phyloP scores from a whole-genome alignment of 2,113 vertebrate genomes.

The Calypte anna region DNA sequence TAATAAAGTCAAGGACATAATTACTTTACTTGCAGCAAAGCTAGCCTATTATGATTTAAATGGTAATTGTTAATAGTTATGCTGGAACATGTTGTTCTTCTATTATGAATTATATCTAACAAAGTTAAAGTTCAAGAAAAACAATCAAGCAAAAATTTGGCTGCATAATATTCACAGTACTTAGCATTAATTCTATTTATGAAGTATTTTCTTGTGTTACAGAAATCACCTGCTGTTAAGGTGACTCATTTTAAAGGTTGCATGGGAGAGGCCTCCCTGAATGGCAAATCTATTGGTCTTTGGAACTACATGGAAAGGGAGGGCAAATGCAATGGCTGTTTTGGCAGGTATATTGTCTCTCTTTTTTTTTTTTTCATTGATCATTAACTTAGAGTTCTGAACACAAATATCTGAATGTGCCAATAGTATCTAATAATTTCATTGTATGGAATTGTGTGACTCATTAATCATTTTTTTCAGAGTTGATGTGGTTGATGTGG shows the following conservation, averaged over 20 bases:
- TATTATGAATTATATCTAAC: neutral
- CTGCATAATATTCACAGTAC: neutral
- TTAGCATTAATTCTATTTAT: neutral
- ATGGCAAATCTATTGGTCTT: slow-evolving; percentile 88
- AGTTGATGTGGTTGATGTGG: neutral
- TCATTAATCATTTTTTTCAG: neutral
- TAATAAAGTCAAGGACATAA: neutral
- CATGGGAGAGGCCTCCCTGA: slow-evolving; percentile 86
- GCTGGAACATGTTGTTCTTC: neutral
- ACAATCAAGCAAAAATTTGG: neutral
- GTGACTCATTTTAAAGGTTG: slow-evolving; percentile 89
- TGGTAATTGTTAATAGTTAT: neutral
- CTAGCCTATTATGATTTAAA: neutral
- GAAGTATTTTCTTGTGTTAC: neutral
- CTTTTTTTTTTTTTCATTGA: neutral
- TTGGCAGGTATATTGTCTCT: slow-evolving; percentile 82
- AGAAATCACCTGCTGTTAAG: slow-evolving; percentile 84
- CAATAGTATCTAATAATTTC: neutral
- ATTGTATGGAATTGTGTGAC: neutral
- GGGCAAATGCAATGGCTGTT: slow-evolving; percentile 90
- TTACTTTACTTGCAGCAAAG: neutral
- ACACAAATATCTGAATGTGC: neutral
- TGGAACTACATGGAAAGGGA: slow-evolving; percentile 91
- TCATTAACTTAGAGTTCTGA: neutral
- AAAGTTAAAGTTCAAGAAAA: neutral